Evolutionary conservation across 2,113 vertebrate species (phyloP), one percentile per base, ranked within the genome.

Genomic region (Regulus satrapa): DNA sequence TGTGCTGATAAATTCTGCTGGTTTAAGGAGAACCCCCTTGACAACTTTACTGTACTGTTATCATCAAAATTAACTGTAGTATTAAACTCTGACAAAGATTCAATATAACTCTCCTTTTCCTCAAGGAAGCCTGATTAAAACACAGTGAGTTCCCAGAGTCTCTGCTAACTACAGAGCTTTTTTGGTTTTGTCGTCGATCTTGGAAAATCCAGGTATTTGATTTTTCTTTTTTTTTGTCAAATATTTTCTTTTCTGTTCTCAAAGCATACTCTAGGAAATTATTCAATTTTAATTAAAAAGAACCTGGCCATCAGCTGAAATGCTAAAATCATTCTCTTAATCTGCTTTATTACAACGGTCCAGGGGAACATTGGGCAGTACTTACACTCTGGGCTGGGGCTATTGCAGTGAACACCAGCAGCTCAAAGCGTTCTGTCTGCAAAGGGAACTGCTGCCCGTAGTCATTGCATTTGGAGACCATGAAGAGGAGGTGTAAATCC

Each of bases 211-310:
- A 59, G 24, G 10, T 83, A 71, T 79, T 87, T 51, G 38, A 56
- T 82, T 87, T 89, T 92, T 71, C 51, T 77, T 9, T 90, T 77
- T 9, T 90, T 79, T 87, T 68, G 51, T 55, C 58, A 83, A 85
- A 63, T 2, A 28, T 38, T 88, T 95, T 87, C 48, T 88, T 15
- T 54, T 91, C 46, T 51, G 32, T 67, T 67, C 46, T 89, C 32
- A 80, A 73, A 91, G 40, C 18, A 71, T 26, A 69, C 14, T 31
- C 28, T 67, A 73, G 34, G 13, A 94, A 93, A 43, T 69, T 36
- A 80, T 55, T 83, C 21, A 12, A 84, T 76, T 95, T 92, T 71
- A 90, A 93, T 92, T 93, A 77, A 95, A 89, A 88, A 89, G 8
- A 92, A 76, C n/a, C 12, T 56, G 62, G 41, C 15, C n/a, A 82